Base-by-base conservation (phyloP, 1,140 invertebrate species). In the Coptotermes formosanus region DNA sequence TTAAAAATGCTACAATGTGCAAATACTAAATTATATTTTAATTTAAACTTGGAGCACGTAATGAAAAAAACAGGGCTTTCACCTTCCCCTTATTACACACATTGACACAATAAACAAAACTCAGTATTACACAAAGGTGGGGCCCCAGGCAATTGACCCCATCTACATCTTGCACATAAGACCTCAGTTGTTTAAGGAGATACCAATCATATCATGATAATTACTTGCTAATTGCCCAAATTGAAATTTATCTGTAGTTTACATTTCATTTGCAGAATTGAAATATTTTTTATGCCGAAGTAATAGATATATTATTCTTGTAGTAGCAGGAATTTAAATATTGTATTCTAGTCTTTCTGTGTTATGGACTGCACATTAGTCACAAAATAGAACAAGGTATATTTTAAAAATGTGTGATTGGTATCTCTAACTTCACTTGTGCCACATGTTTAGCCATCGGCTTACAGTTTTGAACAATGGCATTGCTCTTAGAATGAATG, bases 1-100 rank as follows among this genome's bases (percentile, higher is more conserved):
- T 75, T 75, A 75, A 75, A 69, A 75, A 75, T 75, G 64, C 64
- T 75, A 75, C 64, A 75, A 75, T n/a, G 64, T 75, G n/a, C 64
- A 75, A 75, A 14, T 75, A 75, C n/a, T 75, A 30, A 75, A 75
- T 75, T 75, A 75, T 75, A 75, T 75, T 75, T 75, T 75, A 75
- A 30, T 75, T 75, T 75, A 75, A 75, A 75, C 25, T 75, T 6
- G 7, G 64, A 75, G 64, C 64, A 75, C 64, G 30, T 75, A 75
- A 21, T 64, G 59, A 64, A 64, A 64, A 64, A 19, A 64, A 64
- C 3, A 9, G 59, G 59, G 19, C 59, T 64, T 64, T 64, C 59
- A 64, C 59, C 59, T 64, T 64, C 59, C 19, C n/a, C 25, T 75
- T 8, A 75, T 75, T 75, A 75, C 16, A 14, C n/a, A 75, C 8